Conservation (phyloP, 2,113 vertebrate genomes). For the Xenopus laevis region DNA sequence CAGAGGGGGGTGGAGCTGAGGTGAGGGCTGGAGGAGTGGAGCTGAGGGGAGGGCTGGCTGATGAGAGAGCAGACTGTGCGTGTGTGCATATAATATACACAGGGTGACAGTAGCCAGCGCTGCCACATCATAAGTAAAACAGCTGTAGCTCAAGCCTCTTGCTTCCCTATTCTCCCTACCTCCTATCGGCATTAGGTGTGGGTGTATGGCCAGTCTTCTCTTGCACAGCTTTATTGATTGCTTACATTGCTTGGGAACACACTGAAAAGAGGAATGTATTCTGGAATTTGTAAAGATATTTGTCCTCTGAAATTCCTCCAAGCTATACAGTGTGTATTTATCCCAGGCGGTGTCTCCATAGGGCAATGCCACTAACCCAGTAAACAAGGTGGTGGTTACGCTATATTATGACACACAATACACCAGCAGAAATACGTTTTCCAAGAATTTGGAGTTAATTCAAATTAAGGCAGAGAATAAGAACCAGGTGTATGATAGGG, state of each 20-base stretch:
- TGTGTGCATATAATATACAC: not conserved
- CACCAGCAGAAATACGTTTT: too few relatives aligned
- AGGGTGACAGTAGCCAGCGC: slow-evolving; percentile 12
- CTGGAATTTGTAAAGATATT: not conserved
- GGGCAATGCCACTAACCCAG: too few relatives aligned
- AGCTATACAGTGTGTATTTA: too few relatives aligned
- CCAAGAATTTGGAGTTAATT: too few relatives aligned
- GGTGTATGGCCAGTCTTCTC: slow-evolving; percentile 1
- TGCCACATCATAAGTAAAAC: slow-evolving; percentile 36
- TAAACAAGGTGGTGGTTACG: too few relatives aligned
- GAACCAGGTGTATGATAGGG: too few relatives aligned
- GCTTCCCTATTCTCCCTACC: not conserved
- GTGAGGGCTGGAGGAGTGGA: not conserved
- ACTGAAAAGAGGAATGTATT: not conserved
- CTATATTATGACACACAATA: too few relatives aligned
- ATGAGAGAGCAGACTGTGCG: not conserved
- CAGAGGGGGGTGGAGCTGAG: not conserved
- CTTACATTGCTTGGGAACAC: not conserved
- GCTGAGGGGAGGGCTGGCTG: slow-evolving; percentile 2
- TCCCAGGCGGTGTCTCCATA: too few relatives aligned
- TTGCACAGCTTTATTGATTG: slow-evolving; percentile 30
- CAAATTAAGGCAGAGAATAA: too few relatives aligned
- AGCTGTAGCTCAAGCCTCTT: slow-evolving; percentile 21
- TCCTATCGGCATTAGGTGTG: slow-evolving; percentile 5
- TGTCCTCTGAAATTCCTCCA: too few relatives aligned